Base-by-base conservation (phyloP, 2,797 vertebrate species). In the Sebastes melanostomus region DNA sequence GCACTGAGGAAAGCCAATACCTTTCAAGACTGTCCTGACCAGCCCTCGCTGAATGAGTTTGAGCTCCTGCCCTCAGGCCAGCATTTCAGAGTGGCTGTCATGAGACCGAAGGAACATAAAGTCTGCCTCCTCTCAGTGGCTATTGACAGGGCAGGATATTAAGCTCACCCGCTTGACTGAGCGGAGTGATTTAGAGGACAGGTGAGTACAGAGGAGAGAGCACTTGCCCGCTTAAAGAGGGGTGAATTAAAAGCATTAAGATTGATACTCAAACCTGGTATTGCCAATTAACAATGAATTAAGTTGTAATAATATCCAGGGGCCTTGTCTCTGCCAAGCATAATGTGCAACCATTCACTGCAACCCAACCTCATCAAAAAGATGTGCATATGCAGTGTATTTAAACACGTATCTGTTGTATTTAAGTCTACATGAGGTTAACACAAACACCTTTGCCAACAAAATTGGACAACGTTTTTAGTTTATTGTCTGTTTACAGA, bases 111-210 rank as follows among this genome's bases (percentile, higher is more conserved):
- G 72, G 66, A 80, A 87, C 84, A 89, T 75, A 87, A 88, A 89
- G 84, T 72, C 78, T 76, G 72, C 71, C 66, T 86, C 62, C 76
- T 80, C 75, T 83, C 78, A 63, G 72, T 52, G 62, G 71, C 81
- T 82, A 87, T 88, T 84, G 88, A 91, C 90, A 89, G 70, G 76
- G 52, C 77, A 72, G 80, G 85, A 86, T 90, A 87, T 91, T 80
- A 88, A 81, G 81, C 77, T 75, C 61, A 77, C 32, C 60, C 54
- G 30, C 62, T 78, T 74, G 72, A 85, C 83, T 75, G 71, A 80
- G 81, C n/a, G 32, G 66, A 84, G 74, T 88, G 80, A 87, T 84
- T 92, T 78, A 81, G 81, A 87, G 79, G 79, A 88, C 77, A 72
- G 52, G 75, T 86, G 78, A 84, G 75, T 38, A 66, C 60, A 85